Conservation (phyloP, 1,140 invertebrate species). For the Zophobas morio region DNA sequence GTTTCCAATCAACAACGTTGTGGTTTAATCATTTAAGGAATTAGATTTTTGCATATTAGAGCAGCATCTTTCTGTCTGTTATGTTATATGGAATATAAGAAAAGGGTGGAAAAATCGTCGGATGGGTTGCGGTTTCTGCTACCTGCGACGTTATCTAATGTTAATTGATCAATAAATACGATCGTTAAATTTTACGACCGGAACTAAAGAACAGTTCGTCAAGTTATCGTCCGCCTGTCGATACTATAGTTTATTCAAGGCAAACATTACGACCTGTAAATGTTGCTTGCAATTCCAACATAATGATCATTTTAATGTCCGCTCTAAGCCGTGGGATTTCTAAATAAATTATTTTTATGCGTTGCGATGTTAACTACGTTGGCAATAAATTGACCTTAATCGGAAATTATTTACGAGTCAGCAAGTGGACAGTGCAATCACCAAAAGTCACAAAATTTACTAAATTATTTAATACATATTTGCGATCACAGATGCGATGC, state of each 20-base stretch:
- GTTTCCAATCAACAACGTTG: background rate
- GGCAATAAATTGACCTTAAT: slow-evolving; percentile 19
- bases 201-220: slow-evolving; percentile 51
- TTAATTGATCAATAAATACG: slow-evolving; percentile 55
- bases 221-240: slow-evolving; percentile 52
- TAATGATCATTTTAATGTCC: slow-evolving; percentile 56
- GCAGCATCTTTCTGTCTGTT: too few relatives aligned
- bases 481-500: too few relatives aligned
- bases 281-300: slow-evolving; percentile 52
- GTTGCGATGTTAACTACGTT: slow-evolving; percentile 43
- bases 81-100: background rate
- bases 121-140: slow-evolving; percentile 23
- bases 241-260: slow-evolving; percentile 54
- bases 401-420: slow-evolving; percentile 18
- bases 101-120: slow-evolving; percentile 21
- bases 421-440: background rate
- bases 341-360: slow-evolving; percentile 57
- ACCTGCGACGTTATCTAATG: slow-evolving; percentile 39
- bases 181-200: slow-evolving; percentile 52
- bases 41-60: too few relatives aligned
- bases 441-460: background rate
- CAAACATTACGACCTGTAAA: slow-evolving; percentile 56
- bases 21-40: background rate
- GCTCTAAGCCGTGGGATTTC: slow-evolving; percentile 50
- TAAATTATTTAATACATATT: too few relatives aligned